These are phyloP conservation scores for Blomia tropicalis DNA, from an alignment of 2,888 invertebrate species.

Conservation along the genomic window DNA sequence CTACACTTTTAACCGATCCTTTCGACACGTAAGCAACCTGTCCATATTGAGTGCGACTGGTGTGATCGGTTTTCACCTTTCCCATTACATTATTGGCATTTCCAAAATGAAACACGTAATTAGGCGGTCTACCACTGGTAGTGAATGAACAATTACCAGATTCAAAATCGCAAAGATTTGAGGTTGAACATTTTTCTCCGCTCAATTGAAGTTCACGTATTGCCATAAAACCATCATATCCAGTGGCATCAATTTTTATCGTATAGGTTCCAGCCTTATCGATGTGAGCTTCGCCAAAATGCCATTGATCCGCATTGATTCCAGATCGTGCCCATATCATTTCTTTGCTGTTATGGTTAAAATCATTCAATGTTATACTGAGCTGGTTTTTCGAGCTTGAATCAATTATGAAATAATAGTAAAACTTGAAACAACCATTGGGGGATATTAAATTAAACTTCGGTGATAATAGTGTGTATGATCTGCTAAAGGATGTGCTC, in stretches of 20 bases:
- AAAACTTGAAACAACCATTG: background rate
- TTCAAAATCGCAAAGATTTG: background rate
- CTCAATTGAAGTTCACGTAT: background rate
- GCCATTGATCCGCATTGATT: background rate
- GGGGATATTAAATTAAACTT: background rate
- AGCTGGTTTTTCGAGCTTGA: background rate
- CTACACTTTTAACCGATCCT: background rate
- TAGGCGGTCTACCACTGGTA: background rate
- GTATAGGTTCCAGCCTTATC: background rate
- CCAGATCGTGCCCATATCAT: background rate
- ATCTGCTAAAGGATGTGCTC: no score
- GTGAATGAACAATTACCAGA: background rate
- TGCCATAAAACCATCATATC: background rate
- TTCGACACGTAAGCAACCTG: background rate
- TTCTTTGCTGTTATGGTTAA: background rate
- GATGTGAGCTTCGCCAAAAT: background rate
- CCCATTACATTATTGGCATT: background rate
- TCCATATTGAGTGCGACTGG: background rate
- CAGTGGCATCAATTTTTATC: background rate
- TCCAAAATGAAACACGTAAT: background rate
- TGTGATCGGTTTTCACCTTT: background rate
- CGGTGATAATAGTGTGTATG: background rate
- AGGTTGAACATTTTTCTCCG: background rate
- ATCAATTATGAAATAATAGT: conserved; percentile 6
- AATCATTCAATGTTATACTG: background rate